Evolutionary conservation across 1,140 invertebrate species (phyloP).

Genomic region (Brachionus paranguensis): DNA sequence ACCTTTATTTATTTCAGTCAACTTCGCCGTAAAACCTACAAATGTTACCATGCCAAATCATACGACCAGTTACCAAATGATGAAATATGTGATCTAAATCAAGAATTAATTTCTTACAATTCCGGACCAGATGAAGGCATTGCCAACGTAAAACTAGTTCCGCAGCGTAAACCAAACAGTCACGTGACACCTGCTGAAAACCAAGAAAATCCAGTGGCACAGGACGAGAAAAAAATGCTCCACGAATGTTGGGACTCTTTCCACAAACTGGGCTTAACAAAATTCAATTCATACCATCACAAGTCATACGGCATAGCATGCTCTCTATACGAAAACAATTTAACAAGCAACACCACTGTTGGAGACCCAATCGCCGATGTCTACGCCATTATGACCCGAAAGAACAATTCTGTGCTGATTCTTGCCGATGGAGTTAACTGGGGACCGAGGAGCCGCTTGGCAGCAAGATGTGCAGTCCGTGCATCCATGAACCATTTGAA

Average conservation of each 20-base stretch:
- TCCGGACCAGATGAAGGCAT: conserved; percentile 34
- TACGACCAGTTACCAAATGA: conserved; percentile 20
- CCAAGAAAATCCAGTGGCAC: not conserved
- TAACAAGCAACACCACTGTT: conserved; percentile 42
- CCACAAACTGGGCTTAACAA: not conserved
- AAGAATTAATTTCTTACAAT: not conserved
- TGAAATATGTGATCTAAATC: conserved; percentile 11
- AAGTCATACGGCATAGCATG: conserved; percentile 21
- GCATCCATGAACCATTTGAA: conserved; percentile 79
- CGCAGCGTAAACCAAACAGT: not conserved
- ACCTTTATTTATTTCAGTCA: not conserved
- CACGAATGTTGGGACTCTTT: conserved; percentile 17
- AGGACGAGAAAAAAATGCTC: not conserved
- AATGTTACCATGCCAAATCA: conserved; percentile 35
- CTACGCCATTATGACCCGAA: conserved; percentile 72
- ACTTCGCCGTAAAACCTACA: not conserved
- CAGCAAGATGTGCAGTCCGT: conserved; percentile 78
- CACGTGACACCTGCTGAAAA: not conserved
- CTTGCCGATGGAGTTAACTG: conserved; percentile 89
- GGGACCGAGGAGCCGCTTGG: conserved; percentile 78
- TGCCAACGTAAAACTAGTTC: not conserved
- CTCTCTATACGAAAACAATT: conserved; percentile 30
- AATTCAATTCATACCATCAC: conserved; percentile 23
- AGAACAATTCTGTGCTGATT: conserved; percentile 72
- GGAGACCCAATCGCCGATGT: conserved; percentile 84